Evolutionary conservation across 2,113 vertebrate species (phyloP).

Genomic region (Coryphaenoides rupestris): DNA sequence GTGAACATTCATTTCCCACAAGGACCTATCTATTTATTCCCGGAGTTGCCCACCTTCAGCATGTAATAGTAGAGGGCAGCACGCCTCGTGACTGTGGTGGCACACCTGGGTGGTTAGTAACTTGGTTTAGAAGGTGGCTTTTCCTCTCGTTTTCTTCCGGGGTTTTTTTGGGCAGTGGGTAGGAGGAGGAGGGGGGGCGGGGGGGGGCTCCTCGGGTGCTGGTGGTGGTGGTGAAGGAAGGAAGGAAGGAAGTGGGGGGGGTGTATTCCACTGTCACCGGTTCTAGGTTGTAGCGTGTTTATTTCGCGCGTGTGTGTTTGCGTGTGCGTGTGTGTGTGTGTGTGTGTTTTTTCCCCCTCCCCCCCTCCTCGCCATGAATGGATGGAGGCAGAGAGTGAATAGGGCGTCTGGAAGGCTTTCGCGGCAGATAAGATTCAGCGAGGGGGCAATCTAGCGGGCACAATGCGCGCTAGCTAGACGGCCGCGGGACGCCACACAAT

Average conservation of each 20-base stretch:
- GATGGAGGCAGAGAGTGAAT: constrained; percentile 38
- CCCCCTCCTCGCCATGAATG: background rate
- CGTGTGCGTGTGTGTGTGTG: no score
- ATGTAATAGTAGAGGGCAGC: no score
- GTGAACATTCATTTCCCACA: no score
- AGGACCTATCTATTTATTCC: no score
- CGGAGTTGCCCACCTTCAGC: constrained; percentile 67
- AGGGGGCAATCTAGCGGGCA: constrained; percentile 31
- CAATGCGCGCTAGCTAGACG: constrained; percentile 24
- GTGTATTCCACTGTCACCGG: background rate
- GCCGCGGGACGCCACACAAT: constrained; percentile 12
- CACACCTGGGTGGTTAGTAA: constrained; percentile 60
- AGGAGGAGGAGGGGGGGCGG: no score
- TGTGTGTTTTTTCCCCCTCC: no score
- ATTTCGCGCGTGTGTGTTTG: no score
- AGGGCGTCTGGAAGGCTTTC: constrained; percentile 38
- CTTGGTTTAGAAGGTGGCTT: constrained; percentile 63
- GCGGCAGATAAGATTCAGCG: constrained; percentile 52
- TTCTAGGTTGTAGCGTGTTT: no score
- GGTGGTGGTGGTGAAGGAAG: no score
- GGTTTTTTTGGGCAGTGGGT: no score
- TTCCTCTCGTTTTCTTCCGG: constrained; percentile 19
- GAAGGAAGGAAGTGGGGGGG: background rate
- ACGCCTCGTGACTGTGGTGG: no score
- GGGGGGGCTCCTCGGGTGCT: no score